These are phyloP conservation scores for Bubo scandiacus DNA, from an alignment of 2,113 vertebrate species.

Conservation along the genomic window DNA sequence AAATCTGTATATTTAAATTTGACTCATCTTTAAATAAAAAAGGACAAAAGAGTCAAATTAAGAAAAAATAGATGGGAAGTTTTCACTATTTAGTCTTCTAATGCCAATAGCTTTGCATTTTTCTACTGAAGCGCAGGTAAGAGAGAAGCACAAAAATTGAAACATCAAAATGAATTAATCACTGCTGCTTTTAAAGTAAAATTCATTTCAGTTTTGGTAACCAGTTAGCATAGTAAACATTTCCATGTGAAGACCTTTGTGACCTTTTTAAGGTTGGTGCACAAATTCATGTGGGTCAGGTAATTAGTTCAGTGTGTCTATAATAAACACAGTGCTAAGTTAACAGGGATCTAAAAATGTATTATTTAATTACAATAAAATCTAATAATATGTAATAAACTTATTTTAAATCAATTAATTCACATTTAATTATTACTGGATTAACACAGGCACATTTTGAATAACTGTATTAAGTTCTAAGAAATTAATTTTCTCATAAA, in stretches of 20 bases:
- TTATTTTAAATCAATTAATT: conserved; percentile 20
- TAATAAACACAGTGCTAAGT: conserved; percentile 24
- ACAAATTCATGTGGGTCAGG: neutral
- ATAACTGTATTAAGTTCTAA: neutral
- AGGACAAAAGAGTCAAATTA: neutral
- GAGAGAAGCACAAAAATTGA: neutral
- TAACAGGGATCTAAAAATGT: neutral
- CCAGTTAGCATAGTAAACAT: neutral
- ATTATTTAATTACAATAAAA: conserved; percentile 16
- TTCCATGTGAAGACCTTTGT: neutral
- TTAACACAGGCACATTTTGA: neutral
- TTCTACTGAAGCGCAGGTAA: neutral
- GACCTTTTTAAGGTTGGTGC: neutral
- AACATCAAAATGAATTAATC: neutral
- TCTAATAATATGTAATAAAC: neutral
- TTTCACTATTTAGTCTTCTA: neutral
- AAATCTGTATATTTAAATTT: neutral
- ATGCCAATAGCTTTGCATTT: neutral
- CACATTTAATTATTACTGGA: neutral
- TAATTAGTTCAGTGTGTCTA: conserved; percentile 37
- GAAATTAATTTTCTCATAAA: neutral
- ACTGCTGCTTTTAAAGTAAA: neutral
- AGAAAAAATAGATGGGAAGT: neutral
- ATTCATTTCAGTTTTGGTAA: neutral
- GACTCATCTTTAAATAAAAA: neutral